Evolutionary conservation across 2,113 vertebrate species (phyloP).

Genomic region (Rhombomys opimus): DNA sequence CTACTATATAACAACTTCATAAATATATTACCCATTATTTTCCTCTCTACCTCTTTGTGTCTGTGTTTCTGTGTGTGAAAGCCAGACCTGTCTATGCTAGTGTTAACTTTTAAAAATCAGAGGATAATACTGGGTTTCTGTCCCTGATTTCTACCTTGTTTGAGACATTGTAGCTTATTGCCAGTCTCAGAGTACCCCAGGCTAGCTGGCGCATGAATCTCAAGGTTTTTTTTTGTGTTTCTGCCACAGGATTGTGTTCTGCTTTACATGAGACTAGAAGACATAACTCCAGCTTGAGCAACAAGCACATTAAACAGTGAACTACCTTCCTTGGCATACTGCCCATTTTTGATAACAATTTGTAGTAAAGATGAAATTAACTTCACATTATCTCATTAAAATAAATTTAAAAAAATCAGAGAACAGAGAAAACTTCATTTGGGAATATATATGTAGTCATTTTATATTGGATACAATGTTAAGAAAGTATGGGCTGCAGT

Average conservation of each 20-base stretch:
- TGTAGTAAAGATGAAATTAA: background rate
- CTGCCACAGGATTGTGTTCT: background rate
- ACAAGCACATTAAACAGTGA: background rate
- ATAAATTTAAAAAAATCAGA: background rate
- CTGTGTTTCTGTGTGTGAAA: background rate
- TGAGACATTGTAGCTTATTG: background rate
- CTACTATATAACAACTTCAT: background rate
- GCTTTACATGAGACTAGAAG: background rate
- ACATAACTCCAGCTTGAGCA: too few relatives aligned
- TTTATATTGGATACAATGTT: background rate
- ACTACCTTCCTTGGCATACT: too few relatives aligned
- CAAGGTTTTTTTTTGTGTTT: too few relatives aligned
- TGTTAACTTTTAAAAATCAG: background rate
- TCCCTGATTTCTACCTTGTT: background rate
- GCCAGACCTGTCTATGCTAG: background rate
- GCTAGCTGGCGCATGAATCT: background rate
- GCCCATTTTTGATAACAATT: background rate
- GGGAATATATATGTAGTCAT: background rate
- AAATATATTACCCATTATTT: background rate
- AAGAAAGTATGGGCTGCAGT: background rate
- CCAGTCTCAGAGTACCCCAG: too few relatives aligned
- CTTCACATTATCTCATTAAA: background rate
- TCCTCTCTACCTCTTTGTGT: fast-evolving
- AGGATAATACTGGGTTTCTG: too few relatives aligned
- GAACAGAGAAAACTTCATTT: background rate